These are phyloP conservation scores for Diadromus collaris DNA, from an alignment of 2,888 invertebrate genomes.

Conservation along the genomic window DNA sequence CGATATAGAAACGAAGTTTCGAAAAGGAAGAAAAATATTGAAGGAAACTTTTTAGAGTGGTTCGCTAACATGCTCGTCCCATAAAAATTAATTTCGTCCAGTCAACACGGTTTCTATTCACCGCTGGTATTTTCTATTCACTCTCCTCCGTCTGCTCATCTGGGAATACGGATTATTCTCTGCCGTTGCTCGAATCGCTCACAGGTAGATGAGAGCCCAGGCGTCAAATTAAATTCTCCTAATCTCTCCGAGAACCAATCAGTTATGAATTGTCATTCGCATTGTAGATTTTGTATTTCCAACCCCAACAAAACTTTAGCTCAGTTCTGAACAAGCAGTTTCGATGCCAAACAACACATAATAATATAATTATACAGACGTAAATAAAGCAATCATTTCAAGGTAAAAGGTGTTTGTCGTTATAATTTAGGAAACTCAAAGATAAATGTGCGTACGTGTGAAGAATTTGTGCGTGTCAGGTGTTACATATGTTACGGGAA, in stretches of 20 bases:
- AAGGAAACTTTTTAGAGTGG: conserved; percentile 13
- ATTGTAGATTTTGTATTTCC: conserved; percentile 25
- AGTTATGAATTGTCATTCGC: conserved; percentile 52
- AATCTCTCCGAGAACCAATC: conserved; percentile 58
- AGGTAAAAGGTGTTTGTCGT: neutral
- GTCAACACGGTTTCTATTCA: conserved; percentile 43
- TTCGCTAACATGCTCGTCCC: conserved; percentile 34
- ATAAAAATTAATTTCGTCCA: conserved; percentile 45
- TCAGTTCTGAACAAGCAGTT: conserved; percentile 33
- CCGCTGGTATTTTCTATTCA: conserved; percentile 45
- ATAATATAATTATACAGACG: conserved; percentile 14
- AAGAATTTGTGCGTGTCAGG: neutral
- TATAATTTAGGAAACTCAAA: neutral
- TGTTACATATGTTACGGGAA: conserved; percentile 1
- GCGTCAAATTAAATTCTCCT: conserved; percentile 52
- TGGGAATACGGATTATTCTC: conserved; percentile 51
- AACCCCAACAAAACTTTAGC: conserved; percentile 34
- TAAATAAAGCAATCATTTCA: conserved; percentile 28
- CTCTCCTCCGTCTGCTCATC: conserved; percentile 55
- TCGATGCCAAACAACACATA: conserved; percentile 33
- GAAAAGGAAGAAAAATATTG: neutral
- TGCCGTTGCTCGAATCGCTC: conserved; percentile 47
- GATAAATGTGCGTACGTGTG: neutral
- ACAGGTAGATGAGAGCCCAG: conserved; percentile 49
- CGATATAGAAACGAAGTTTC: conserved; percentile 4